Evolutionary conservation across 1,140 invertebrate genomes (phyloP).

Genomic region (Pantala flavescens): DNA sequence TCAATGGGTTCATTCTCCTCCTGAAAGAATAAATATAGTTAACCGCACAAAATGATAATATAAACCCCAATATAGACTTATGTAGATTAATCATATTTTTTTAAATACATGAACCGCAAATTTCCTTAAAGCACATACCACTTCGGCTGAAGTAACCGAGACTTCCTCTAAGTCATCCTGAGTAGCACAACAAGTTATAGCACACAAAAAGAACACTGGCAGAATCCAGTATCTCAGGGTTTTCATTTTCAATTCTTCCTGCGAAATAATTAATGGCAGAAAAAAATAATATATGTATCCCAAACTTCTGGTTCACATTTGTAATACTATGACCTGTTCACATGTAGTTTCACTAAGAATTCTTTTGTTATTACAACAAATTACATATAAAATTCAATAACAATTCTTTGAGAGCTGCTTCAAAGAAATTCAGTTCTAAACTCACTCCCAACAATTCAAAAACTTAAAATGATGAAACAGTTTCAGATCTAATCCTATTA

Average conservation of each 20-base stretch:
- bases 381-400: not conserved
- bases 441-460: not conserved
- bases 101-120: not conserved
- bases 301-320: not conserved
- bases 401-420: not conserved
- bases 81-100: not conserved
- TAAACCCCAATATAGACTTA: not conserved
- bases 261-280: not conserved
- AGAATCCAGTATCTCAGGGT: not conserved
- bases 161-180: not conserved
- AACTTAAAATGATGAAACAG: not conserved
- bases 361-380: not conserved
- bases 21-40: not conserved
- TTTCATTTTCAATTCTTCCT: not conserved
- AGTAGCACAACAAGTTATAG: not conserved
- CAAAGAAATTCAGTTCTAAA: not conserved
- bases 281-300: not conserved
- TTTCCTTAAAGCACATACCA: not conserved
- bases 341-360: not conserved
- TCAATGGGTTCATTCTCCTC: constrained; percentile 18
- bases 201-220: not conserved
- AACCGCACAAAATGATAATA: not conserved
- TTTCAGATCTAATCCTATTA: not conserved
- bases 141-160: not conserved
- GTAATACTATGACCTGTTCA: not conserved